Evolutionary conservation across 1,140 invertebrate genomes (phyloP).

Genomic region (Scaptomyza hsui): DNA sequence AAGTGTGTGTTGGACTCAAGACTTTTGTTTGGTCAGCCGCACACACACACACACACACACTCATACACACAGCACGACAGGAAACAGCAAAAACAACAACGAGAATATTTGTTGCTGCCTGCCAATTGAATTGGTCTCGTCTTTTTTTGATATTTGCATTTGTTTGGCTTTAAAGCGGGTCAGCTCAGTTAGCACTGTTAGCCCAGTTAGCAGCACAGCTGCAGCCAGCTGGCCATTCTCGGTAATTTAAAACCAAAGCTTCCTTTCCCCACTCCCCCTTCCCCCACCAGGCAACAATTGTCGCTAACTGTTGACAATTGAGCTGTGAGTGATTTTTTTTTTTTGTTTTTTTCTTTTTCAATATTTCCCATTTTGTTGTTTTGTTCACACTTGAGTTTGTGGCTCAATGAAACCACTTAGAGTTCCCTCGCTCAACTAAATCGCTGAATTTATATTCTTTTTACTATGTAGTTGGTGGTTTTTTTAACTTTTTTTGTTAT

Average conservation of each 20-base stretch:
- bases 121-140: slow-evolving; percentile 37
- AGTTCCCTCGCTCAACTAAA: slow-evolving; percentile 31
- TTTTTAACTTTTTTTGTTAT: neutral
- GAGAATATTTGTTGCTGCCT: slow-evolving; percentile 18
- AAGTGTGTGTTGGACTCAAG: slow-evolving; percentile 9
- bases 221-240: slow-evolving; percentile 33
- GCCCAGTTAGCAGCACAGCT: slow-evolving; percentile 24
- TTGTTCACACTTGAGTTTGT: slow-evolving; percentile 57
- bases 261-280: neutral
- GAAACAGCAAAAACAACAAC: slow-evolving; percentile 45
- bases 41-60: slow-evolving; percentile 33
- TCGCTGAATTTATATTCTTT: slow-evolving; percentile 43
- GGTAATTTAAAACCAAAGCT: slow-evolving; percentile 59
- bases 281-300: neutral
- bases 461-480: neutral
- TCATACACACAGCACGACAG: slow-evolving; percentile 38
- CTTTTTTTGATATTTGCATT: slow-evolving; percentile 69
- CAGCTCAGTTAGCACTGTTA: slow-evolving; percentile 30
- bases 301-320: slow-evolving; percentile 68
- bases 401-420: slow-evolving; percentile 65
- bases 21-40: slow-evolving; percentile 75
- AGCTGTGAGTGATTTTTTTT: slow-evolving; percentile 58
- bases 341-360: slow-evolving; percentile 5
- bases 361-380: slow-evolving; percentile 5
- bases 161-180: slow-evolving; percentile 71